A percentile compares a stretch with the other conserved stretches of the same genome.
Conservation (phyloP, 2,888 invertebrate species). For the Sesamia inferens region DNA sequence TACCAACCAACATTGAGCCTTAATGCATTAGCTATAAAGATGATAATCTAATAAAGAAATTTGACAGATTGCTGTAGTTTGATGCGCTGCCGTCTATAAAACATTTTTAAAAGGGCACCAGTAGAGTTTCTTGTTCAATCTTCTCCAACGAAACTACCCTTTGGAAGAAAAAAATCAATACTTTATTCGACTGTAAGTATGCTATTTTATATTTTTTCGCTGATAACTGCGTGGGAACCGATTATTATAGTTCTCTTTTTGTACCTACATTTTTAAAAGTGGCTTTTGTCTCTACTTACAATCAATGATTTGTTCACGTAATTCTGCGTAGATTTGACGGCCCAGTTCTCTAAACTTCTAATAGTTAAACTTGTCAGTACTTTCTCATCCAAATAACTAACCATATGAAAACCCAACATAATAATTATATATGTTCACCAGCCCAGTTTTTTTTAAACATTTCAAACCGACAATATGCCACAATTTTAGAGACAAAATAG, state of each 20-base stretch:
- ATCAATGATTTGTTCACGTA: not conserved
- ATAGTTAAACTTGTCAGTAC: not conserved
- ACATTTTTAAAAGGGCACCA: not conserved
- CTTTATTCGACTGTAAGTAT: too few relatives aligned
- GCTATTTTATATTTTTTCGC: too few relatives aligned
- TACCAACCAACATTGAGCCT: too few relatives aligned
- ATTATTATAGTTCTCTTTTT: too few relatives aligned
- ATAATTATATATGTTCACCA: not conserved
- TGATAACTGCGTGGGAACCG: too few relatives aligned
- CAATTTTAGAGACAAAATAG: slow-evolving; percentile 5
- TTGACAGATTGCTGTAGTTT: too few relatives aligned
- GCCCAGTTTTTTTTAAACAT: not conserved
- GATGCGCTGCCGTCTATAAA: too few relatives aligned
- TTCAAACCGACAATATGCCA: slow-evolving; percentile 25
- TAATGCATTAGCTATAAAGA: too few relatives aligned
- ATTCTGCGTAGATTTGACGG: not conserved
- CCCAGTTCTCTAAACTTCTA: not conserved
- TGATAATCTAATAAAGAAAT: too few relatives aligned
- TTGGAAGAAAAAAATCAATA: not conserved
- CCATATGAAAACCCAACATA: not conserved
- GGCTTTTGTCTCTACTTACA: not conserved
- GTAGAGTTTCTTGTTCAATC: not conserved
- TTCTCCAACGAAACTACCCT: not conserved
- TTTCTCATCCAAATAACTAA: not conserved
- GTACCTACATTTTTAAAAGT: not conserved